Base-by-base conservation (phyloP, 2,888 invertebrate species). In the Drosophila paucipuncta region DNA sequence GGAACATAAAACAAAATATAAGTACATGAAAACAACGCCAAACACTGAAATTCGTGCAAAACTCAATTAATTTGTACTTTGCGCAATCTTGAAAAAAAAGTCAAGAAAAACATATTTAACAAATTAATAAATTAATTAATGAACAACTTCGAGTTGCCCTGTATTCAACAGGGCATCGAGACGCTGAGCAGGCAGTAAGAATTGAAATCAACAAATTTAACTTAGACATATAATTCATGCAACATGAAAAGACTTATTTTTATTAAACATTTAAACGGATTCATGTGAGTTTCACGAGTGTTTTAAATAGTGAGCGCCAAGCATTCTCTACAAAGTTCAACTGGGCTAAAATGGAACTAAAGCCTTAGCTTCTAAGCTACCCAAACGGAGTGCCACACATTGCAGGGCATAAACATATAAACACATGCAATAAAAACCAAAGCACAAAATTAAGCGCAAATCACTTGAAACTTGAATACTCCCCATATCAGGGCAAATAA, bases 401-500 rank as follows among this genome's bases (percentile, higher is more conserved):
- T 57, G 5, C 37, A 65, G 79, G 63, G 79, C 52, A 62, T 52
- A 22, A 58, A 53, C 35, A 25, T 16, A 22, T 25, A 2, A 4
- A 47, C 22, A 16, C 47, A 9, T 9, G 47, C 47, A 47, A 47
- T 47, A 47, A 73, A 76, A 83, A 72, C 69, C 78, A 78, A 66
- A 71, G 68, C 77, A 47, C 16, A 65, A 70, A 75, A 66, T 75
- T 61, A 76, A 61, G 66, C 66, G 52, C 66, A 80, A 53, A 60
- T 72, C 82, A 82, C 80, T 87, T 85, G 72, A 72, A 70, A 58
- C 52, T 43, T 63, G 63, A 66, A 68, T 49, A 63, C 59, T 30
- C 16, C 57, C 69, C 31, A 63, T 84, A 85, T 80, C 81, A 25
- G 75, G 69, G 68, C 66, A 57, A 68, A 41, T 55, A 68, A 41